Evolutionary conservation across 2,888 invertebrate genomes (phyloP), one percentile per base, ranked within the genome.

Genomic region (Caenorhabditis sp.): DNA sequence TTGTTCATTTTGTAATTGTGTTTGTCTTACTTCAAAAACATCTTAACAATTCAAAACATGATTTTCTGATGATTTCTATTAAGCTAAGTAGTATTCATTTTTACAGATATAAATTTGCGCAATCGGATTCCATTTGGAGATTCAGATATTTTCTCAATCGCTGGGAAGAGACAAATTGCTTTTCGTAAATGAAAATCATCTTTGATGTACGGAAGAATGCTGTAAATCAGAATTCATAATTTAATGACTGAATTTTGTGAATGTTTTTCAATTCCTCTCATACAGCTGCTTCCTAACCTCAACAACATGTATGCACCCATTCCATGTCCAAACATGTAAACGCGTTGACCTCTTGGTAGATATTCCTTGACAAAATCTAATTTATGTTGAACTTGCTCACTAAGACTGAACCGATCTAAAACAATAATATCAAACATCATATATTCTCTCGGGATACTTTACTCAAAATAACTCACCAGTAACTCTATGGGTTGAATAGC

Each of bases 271-370:
- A n/a, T 36, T 36, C 36, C 36, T 10, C 36, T 36, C 10, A 10
- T 36, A 8, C 17, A 7, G 12, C 17, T 17, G 14, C 5, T 43
- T 43, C 17, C 7, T 43, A n/a, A 72, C 73, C 60, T 77, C 23
- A 83, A 66, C 64, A 81, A 67, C 79, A 84, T 84, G 63, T 81
- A 84, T 12, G 80, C 69, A 3, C 84, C 85, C 59, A 82, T 84
- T 23, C 83, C 83, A 73, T 85, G 85, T 0, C 85, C 85, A 57
- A 85, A 70, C 61, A 85, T 63, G 50, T 78, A 77, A n/a, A 84
- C 76, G 49, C 76, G 63, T 26, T 76, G 63, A n/a, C 78, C 80
- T 60, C 72, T 68, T 21, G 82, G 80, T 36, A 85, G 67, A 63
- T 78, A 72, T 38, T 85, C 80, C 17, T 74, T 70, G 10, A 82